Percentiles rank a stretch among this genome's conserved stretches.
Evolutionary conservation across 2,113 vertebrate genomes (phyloP).

Genomic region (Tragelaphus scriptus): DNA sequence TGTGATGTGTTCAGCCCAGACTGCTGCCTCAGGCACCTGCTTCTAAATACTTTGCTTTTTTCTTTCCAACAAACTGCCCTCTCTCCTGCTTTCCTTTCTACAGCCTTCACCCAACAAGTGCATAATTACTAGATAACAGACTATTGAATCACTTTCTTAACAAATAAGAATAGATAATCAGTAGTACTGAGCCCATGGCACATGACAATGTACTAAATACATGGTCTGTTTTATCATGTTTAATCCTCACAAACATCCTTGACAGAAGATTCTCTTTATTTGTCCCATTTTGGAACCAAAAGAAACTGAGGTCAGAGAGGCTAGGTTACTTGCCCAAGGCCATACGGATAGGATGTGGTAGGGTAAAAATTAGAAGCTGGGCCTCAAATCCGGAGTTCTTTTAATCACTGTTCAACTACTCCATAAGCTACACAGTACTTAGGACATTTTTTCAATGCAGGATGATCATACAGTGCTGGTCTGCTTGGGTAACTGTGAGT

Average conservation of each 20-base stretch:
- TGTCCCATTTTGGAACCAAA: background rate
- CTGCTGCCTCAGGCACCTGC: constrained; percentile 5
- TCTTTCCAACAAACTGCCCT: background rate
- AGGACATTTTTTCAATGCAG: background rate
- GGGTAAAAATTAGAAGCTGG: background rate
- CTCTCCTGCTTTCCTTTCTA: background rate
- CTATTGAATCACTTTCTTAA: background rate
- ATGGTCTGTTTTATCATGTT: background rate
- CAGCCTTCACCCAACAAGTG: background rate
- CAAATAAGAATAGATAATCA: background rate
- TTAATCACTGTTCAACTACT: background rate
- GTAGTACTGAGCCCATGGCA: background rate
- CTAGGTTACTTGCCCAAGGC: background rate
- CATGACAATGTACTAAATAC: background rate
- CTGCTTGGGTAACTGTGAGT: background rate
- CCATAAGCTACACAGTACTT: background rate
- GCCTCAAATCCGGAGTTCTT: background rate
- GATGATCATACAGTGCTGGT: background rate
- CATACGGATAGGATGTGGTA: background rate
- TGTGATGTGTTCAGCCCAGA: background rate
- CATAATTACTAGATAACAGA: background rate
- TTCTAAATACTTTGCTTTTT: constrained; percentile 31
- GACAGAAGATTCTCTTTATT: background rate
- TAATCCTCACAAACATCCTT: background rate
- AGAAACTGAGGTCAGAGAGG: background rate